These are phyloP conservation scores for Creontiades dilutus DNA, from an alignment of 2,888 invertebrate species.

Conservation along the genomic window DNA sequence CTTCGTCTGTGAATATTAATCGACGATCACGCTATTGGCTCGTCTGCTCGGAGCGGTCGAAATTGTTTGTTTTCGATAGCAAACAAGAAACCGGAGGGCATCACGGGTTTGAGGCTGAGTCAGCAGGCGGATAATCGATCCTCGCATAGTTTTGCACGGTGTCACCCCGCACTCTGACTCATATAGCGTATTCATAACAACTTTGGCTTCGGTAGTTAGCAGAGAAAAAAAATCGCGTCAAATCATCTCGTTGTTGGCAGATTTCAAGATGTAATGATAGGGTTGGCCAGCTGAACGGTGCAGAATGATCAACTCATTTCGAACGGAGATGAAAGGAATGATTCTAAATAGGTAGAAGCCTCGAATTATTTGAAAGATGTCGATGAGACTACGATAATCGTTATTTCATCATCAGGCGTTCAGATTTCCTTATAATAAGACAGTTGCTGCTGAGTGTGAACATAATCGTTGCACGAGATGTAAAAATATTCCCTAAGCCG, in stretches of 20 bases:
- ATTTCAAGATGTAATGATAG: background rate
- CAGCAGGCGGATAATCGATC: slow-evolving; percentile 42
- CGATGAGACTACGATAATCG: no score
- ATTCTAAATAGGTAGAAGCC: no score
- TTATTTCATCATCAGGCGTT: no score
- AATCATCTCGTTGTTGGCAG: slow-evolving; percentile 3
- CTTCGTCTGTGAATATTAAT: slow-evolving; percentile 27
- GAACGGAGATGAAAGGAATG: background rate
- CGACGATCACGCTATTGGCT: background rate
- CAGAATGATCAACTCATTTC: slow-evolving; percentile 26
- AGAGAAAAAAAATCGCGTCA: slow-evolving; percentile 21
- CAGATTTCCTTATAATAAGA: no score
- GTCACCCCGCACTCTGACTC: slow-evolving; percentile 48
- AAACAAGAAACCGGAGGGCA: slow-evolving; percentile 5
- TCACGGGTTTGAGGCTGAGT: slow-evolving; percentile 41
- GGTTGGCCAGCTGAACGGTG: background rate
- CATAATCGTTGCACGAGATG: no score
- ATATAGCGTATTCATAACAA: slow-evolving; percentile 11
- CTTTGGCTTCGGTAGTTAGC: slow-evolving; percentile 24
- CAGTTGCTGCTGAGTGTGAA: no score
- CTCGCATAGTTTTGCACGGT: slow-evolving; percentile 52
- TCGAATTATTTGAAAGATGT: no score
- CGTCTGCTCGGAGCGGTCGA: background rate
- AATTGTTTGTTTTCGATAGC: background rate
- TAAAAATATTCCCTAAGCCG: no score